Percentiles rank a stretch among this genome's conserved stretches.
These are phyloP conservation scores for Macrotis lagotis DNA, from an alignment of 2,113 vertebrate species.

Conservation along the genomic window DNA sequence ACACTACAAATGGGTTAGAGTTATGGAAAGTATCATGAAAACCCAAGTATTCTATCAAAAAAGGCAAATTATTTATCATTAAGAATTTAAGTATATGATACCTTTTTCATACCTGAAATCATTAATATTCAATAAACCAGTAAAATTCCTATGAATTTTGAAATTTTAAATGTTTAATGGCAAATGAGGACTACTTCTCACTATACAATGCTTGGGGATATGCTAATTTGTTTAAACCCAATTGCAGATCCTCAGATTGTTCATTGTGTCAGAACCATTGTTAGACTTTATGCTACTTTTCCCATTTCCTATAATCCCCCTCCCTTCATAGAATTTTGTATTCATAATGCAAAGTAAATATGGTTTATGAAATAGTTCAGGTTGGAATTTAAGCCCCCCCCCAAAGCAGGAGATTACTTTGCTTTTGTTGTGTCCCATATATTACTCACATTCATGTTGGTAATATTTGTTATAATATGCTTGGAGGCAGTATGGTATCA, in stretches of 20 bases:
- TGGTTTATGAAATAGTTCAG: slow-evolving; percentile 36
- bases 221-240: slow-evolving; percentile 41
- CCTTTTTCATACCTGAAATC: slow-evolving; percentile 6
- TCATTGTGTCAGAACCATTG: not conserved
- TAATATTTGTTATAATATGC: slow-evolving; percentile 36
- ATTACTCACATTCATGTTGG: slow-evolving; percentile 44
- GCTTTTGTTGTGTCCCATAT: slow-evolving; percentile 25
- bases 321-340: slow-evolving; percentile 14
- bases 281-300: slow-evolving; percentile 45
- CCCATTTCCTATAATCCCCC: slow-evolving; percentile 39
- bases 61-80: slow-evolving; percentile 18
- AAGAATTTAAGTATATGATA: slow-evolving; percentile 34
- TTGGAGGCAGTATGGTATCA: slow-evolving; percentile 18
- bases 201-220: not conserved
- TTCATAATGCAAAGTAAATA: slow-evolving; percentile 24
- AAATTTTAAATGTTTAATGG: slow-evolving; percentile 10
- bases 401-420: slow-evolving; percentile 14
- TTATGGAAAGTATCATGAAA: slow-evolving; percentile 1
- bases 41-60: slow-evolving; percentile 38
- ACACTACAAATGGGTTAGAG: slow-evolving; percentile 51
- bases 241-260: not conserved
- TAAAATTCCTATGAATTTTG: slow-evolving; percentile 17
- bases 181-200: slow-evolving; percentile 21
- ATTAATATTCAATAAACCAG: slow-evolving; percentile 9
- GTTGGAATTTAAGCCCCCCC: slow-evolving; percentile 43